Conservation (phyloP, 2,113 vertebrate species). For the Naja naja region DNA sequence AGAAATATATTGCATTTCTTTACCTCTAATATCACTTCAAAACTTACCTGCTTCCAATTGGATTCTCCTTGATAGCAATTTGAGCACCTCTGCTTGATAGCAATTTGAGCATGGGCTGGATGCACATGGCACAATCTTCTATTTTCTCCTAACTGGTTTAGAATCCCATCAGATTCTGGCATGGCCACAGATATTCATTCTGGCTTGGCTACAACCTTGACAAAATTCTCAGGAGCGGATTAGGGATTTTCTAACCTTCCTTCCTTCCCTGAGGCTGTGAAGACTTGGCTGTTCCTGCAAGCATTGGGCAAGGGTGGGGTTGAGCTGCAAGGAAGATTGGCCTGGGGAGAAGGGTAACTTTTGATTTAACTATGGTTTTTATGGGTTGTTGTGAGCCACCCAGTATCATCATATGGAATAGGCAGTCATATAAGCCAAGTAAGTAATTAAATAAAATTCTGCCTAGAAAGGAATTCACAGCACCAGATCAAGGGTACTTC, state of each 20-base stretch:
- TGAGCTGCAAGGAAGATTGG: not conserved
- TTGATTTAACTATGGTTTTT: not conserved
- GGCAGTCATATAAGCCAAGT: not conserved
- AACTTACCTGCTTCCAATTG: too few species aligned
- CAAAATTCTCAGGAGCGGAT: not conserved
- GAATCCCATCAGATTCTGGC: not conserved
- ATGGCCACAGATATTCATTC: not conserved
- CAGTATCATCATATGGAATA: not conserved
- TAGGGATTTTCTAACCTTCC: not conserved
- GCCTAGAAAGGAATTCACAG: not conserved
- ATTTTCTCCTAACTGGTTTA: not conserved
- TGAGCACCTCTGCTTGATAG: not conserved
- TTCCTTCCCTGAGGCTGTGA: not conserved
- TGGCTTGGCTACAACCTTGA: not conserved
- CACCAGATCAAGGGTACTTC: not conserved
- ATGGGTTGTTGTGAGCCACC: too few species aligned
- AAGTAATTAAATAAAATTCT: not conserved
- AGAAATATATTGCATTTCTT: not conserved
- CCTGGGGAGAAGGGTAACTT: not conserved
- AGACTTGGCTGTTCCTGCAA: not conserved
- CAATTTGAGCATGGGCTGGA: not conserved
- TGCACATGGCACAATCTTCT: not conserved
- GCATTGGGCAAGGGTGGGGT: not conserved
- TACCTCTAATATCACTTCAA: not conserved
- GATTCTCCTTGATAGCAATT: not conserved